A percentile compares a stretch with the other conserved stretches of the same genome.
These are phyloP conservation scores for Seriola aureovittata DNA, from an alignment of 2,113 vertebrate species.

Conservation along the genomic window DNA sequence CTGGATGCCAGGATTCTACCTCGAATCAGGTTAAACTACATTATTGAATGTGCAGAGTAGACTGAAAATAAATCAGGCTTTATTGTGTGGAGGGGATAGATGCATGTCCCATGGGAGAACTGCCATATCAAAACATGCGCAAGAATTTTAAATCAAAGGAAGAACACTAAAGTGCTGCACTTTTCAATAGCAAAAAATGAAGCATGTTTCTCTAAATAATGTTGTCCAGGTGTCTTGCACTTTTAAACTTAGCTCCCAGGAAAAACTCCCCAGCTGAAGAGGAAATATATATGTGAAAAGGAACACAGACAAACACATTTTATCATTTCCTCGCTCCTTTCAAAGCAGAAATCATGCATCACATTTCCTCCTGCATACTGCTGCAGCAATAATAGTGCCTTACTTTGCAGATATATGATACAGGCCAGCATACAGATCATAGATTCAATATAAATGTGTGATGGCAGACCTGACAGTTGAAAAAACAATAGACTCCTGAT, in stretches of 20 bases:
- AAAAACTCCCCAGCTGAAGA: slow-evolving; percentile 18
- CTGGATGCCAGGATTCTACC: slow-evolving; percentile 69
- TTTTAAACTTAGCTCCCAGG: slow-evolving; percentile 41
- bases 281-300: slow-evolving; percentile 47
- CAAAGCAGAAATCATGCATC: slow-evolving; percentile 41
- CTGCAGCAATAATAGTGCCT: slow-evolving; percentile 43
- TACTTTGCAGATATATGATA: slow-evolving; percentile 71
- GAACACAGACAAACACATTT: slow-evolving; percentile 35
- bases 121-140: slow-evolving; percentile 52
- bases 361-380: slow-evolving; percentile 29
- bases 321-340: slow-evolving; percentile 48
- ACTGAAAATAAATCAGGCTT: slow-evolving; percentile 75
- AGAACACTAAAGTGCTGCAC: slow-evolving; percentile 41
- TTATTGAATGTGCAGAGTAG: slow-evolving; percentile 62
- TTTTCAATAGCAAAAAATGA: slow-evolving; percentile 45
- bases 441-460: slow-evolving; percentile 69
- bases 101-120: slow-evolving; percentile 60
- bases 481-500: slow-evolving; percentile 71
- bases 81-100: slow-evolving; percentile 64
- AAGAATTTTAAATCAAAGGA: slow-evolving; percentile 64
- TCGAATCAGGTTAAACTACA: slow-evolving; percentile 67
- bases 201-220: slow-evolving; percentile 48
- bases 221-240: slow-evolving; percentile 56
- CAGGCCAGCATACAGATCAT: slow-evolving; percentile 55
- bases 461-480: slow-evolving; percentile 67